Conservation (phyloP, 2,113 vertebrate genomes). For the Regulus satrapa region DNA sequence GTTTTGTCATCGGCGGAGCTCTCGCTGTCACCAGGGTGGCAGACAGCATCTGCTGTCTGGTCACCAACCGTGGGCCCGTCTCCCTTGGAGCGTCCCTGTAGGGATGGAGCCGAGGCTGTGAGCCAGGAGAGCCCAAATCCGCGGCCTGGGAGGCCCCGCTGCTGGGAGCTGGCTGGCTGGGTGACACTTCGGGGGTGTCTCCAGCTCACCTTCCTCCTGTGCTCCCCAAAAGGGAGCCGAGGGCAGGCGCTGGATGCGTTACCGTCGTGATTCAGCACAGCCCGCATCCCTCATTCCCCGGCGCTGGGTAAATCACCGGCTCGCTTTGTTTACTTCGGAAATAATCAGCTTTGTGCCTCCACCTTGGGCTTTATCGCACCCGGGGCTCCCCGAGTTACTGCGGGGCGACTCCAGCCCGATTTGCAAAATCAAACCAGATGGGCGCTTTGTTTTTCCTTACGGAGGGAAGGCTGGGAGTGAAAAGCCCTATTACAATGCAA, state of each 20-base stretch:
- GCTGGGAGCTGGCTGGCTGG: accelerated
- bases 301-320: not conserved
- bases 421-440: conserved; percentile 35
- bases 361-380: not conserved
- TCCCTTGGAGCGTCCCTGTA: not conserved
- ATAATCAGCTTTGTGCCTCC: not conserved
- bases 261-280: not conserved
- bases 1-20: not conserved
- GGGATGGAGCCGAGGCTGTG: not conserved
- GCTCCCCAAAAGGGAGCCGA: not conserved
- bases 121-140: not conserved
- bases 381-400: not conserved
- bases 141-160: accelerated
- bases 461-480: not conserved
- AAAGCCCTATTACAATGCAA: conserved; percentile 51
- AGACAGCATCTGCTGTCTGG: conserved; percentile 29
- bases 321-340: conserved; percentile 29
- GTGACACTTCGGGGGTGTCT: not conserved
- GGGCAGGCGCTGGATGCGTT: not conserved
- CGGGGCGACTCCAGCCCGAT: not conserved
- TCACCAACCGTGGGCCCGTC: not conserved
- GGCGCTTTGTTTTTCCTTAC: conserved; percentile 29
- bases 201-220: accelerated
- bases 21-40: not conserved
- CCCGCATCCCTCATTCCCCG: not conserved